Conservation (phyloP, 1,140 invertebrate genomes). For the Dreissena polymorpha region DNA sequence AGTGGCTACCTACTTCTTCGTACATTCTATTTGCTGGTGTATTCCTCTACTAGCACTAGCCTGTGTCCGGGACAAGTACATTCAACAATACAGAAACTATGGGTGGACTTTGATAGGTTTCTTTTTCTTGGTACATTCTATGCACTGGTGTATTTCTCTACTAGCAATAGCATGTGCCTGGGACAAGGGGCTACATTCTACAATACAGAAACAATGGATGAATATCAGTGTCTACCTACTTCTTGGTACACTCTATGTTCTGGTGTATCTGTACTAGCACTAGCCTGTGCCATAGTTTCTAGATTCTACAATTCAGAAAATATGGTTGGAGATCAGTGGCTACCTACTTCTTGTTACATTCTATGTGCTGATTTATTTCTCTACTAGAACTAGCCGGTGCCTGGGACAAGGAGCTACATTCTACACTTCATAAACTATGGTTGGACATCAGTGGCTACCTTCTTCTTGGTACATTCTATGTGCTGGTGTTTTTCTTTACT, state of each 20-base stretch:
- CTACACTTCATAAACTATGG: neutral
- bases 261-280: neutral
- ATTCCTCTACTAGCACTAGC: neutral
- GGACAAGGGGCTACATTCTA: conserved; percentile 1
- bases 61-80: neutral
- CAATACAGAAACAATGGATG: neutral
- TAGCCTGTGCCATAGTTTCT: neutral
- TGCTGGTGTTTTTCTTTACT: neutral
- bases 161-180: neutral
- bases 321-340: too few relatives aligned
- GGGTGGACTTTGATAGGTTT: neutral
- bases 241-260: neutral
- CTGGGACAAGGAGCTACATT: neutral
- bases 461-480: neutral
- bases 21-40: neutral
- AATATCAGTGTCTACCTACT: neutral
- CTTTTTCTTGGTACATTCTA: neutral
- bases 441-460: neutral
- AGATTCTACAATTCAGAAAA: too few relatives aligned
- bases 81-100: neutral
- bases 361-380: neutral
- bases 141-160: neutral
- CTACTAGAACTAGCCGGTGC: neutral
- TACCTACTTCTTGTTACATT: neutral
- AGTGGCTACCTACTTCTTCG: too few relatives aligned